Base-by-base conservation (phyloP, 2,888 invertebrate species). In the Molorchus minor region DNA sequence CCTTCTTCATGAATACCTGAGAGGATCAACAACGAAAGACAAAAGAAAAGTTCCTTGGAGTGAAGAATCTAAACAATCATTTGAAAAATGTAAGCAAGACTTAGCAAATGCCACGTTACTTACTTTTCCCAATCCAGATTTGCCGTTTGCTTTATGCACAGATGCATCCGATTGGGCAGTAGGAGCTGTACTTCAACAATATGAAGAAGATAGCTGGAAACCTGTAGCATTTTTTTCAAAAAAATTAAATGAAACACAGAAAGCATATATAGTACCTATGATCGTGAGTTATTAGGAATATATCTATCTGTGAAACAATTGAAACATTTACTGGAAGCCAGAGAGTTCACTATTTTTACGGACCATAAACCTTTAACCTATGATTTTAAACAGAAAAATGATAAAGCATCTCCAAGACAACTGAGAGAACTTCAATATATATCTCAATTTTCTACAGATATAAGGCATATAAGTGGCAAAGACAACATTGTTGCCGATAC, bases 401-500 rank as follows among this genome's bases (percentile, higher is more conserved):
- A 73, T 2, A 73, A 73, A 25, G 40, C 20, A n/a, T 49, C 77
- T 1, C 78, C 77, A 0, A 44, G 77, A 2, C 77, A 80, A 56
- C 62, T 64, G 38, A 7, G 38, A n/a, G 3, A 15, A 13, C 7
- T 15, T 13, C 16, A 38, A 15, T 13, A 29, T 12, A 75, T 64
- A 1, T 21, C 16, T 2, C 58, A 58, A 40, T 79, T 79, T 58
- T 71, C 77, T 0, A 76, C 73, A 0, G 73, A 76, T 46, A 74
- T 78, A 3, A 44, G 62, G 3, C 69, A 77, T 59, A 67, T 80
- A 1, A 41, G 68, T 1, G 76, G 77, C 0, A 60, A 67, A 21
- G 67, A 74, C 20, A 78, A 80, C 36, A 58, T 72, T 0, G 74
- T 76, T 0, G 77, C 78, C 0, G 80, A 79, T 53, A 56, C 73